These are phyloP conservation scores for Drosophila falleni DNA, from an alignment of 2,888 invertebrate genomes.

Conservation along the genomic window DNA sequence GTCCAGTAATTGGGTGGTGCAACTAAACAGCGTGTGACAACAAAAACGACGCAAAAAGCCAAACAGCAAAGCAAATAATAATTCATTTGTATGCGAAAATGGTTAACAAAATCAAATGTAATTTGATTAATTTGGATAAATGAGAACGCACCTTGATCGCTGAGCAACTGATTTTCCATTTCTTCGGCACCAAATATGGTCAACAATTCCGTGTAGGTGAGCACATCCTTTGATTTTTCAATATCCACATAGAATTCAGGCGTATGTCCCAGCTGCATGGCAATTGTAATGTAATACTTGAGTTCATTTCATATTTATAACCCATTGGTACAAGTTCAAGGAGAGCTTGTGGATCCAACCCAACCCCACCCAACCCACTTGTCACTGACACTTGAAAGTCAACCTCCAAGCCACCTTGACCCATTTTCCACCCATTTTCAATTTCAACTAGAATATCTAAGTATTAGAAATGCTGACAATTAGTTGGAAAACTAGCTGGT, in stretches of 20 bases:
- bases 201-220: conserved; percentile 90
- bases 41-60: conserved; percentile 42
- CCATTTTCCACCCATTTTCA: conserved; percentile 29
- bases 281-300: conserved; percentile 47
- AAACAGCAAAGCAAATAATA: conserved; percentile 53
- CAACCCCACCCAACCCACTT: neutral
- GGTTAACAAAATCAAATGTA: neutral
- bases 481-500: conserved; percentile 13
- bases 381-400: conserved; percentile 66
- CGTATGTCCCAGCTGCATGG: conserved; percentile 89
- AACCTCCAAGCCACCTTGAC: conserved; percentile 49
- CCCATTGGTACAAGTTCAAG: conserved; percentile 63
- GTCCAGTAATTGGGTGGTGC: conserved; percentile 17
- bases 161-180: conserved; percentile 89
- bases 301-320: conserved; percentile 60
- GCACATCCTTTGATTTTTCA: conserved; percentile 86
- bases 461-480: conserved; percentile 2
- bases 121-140: conserved; percentile 7
- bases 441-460: conserved; percentile 8
- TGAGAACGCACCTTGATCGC: conserved; percentile 90
- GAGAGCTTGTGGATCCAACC: conserved; percentile 4
- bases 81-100: conserved; percentile 9
- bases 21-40: conserved; percentile 40
- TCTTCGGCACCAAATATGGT: conserved; percentile 90
- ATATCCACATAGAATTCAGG: conserved; percentile 92